These are phyloP conservation scores for Tolypeutes matacus DNA, from an alignment of 2,797 vertebrate genomes.

Conservation along the genomic window DNA sequence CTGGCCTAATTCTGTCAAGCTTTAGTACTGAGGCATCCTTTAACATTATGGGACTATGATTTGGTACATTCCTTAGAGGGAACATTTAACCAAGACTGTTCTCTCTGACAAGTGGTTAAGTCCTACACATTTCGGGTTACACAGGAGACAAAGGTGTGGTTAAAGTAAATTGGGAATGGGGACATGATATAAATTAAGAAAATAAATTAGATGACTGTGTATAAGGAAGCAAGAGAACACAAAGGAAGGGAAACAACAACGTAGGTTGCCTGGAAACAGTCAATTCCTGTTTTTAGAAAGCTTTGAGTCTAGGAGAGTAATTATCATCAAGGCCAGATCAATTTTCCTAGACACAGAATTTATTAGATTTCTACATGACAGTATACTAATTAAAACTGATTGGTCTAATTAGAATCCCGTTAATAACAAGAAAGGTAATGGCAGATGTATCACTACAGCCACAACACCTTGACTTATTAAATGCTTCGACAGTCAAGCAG, in stretches of 20 bases:
- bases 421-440: constrained; percentile 83
- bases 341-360: constrained; percentile 86
- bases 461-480: constrained; percentile 21
- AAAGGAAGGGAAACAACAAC: neutral
- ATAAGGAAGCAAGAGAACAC: constrained; percentile 62
- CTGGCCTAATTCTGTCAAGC: constrained; percentile 84
- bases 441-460: constrained; percentile 66
- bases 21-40: constrained; percentile 79
- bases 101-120: constrained; percentile 83
- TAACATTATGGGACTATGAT: constrained; percentile 85
- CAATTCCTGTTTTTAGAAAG: constrained; percentile 86
- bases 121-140: constrained; percentile 76
- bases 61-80: constrained; percentile 83
- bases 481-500: neutral
- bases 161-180: constrained; percentile 82
- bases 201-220: constrained; percentile 57
- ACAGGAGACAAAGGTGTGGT: constrained; percentile 54
- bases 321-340: constrained; percentile 87
- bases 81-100: constrained; percentile 78
- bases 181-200: constrained; percentile 48
- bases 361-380: constrained; percentile 87
- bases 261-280: constrained; percentile 82
- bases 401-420: constrained; percentile 88
- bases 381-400: constrained; percentile 90
- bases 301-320: constrained; percentile 83